Percentiles rank a stretch among this genome's conserved stretches.
Conservation (phyloP, 2,797 vertebrate species). For the Lithobates sylvaticus region DNA sequence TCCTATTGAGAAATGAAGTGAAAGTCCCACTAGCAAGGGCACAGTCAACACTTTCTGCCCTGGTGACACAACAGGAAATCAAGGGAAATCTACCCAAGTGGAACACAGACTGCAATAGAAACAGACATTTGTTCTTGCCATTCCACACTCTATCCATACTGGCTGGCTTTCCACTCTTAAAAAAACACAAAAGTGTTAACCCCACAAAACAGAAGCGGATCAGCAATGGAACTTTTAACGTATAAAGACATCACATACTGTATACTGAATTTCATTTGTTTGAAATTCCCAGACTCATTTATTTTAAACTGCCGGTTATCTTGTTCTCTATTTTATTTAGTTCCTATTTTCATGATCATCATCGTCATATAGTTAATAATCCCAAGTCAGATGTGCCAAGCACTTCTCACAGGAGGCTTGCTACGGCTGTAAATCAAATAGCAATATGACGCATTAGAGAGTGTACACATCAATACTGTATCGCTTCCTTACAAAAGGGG, state of each 20-base stretch:
- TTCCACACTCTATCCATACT: background rate
- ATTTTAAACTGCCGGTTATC: slow-evolving; percentile 41
- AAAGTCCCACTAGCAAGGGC: no score
- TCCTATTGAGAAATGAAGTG: no score
- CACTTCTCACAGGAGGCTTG: slow-evolving; percentile 7
- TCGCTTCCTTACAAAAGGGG: slow-evolving; percentile 58
- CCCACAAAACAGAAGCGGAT: background rate
- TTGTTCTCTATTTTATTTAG: slow-evolving; percentile 53
- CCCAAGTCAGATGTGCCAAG: slow-evolving; percentile 7
- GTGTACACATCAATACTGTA: slow-evolving; percentile 43
- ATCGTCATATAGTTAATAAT: slow-evolving; percentile 55
- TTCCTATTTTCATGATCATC: slow-evolving; percentile 45
- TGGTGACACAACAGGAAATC: no score
- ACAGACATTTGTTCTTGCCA: no score
- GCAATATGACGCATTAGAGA: slow-evolving; percentile 29
- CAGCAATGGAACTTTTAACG: background rate
- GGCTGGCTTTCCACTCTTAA: background rate
- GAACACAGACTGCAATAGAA: no score
- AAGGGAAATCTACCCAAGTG: no score
- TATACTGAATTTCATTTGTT: background rate
- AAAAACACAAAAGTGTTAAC: background rate
- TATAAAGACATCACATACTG: background rate
- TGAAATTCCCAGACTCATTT: slow-evolving; percentile 14
- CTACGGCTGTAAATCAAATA: slow-evolving; percentile 53
- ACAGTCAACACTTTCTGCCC: no score